Conservation (phyloP, 2,113 vertebrate species). For the human region DNA sequence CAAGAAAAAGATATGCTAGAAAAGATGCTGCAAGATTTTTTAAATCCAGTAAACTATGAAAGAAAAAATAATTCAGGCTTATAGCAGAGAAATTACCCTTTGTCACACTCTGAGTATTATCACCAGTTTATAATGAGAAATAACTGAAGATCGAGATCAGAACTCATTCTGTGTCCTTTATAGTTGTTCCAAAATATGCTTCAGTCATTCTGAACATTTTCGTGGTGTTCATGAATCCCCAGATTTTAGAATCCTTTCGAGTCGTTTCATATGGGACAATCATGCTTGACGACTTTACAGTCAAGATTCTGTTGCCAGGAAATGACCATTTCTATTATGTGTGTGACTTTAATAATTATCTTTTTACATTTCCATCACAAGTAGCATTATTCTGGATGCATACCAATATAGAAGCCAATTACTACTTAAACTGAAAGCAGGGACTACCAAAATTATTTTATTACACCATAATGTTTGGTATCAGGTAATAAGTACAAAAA, state of each 20-base stretch:
- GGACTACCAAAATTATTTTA: conserved; percentile 35
- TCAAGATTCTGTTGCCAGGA: neutral
- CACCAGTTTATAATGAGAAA: neutral
- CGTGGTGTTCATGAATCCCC: neutral
- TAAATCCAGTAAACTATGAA: neutral
- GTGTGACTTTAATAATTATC: conserved; percentile 21
- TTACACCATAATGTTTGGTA: conserved; percentile 27
- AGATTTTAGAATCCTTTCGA: neutral
- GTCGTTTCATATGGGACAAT: neutral
- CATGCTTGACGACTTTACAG: neutral
- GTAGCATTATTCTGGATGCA: neutral
- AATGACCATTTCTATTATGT: neutral
- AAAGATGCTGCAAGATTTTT: neutral
- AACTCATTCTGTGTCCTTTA: neutral
- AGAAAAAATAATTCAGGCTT: neutral
- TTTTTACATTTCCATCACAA: conserved; percentile 15
- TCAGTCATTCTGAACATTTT: neutral
- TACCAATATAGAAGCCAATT: neutral
- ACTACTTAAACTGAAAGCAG: conserved; percentile 33
- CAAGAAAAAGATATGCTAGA: neutral
- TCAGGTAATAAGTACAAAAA: conserved; percentile 59
- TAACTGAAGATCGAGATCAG: neutral
- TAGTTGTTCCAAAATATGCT: neutral
- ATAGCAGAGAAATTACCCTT: neutral
- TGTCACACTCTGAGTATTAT: neutral